Base-by-base conservation (phyloP, 1,140 invertebrate species). In the Drosophila carrolli region DNA sequence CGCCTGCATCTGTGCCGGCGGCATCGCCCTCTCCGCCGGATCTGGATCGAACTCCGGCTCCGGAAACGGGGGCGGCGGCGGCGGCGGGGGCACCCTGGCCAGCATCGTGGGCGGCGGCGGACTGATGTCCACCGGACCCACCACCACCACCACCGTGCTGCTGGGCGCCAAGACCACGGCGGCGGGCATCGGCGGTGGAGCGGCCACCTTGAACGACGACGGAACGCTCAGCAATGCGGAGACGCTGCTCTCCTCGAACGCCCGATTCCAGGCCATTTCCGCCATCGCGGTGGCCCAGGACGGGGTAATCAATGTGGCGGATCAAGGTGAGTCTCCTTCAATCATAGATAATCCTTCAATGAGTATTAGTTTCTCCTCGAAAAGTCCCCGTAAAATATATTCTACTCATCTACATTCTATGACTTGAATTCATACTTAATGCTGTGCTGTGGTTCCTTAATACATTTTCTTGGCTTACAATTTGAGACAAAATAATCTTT, bases 231-330 rank as follows among this genome's bases (percentile, higher is more conserved):
- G 95, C 53, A 96, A 95, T 90, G 95, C 96, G 1, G 96, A 97
- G 92, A 97, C 97, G 11, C 93, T 98, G 9, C 93, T 98, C 1
- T 98, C 97, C 0, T 97, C 97, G 0, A 98, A 98, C 84, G 97
- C 97, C 0, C 96, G 96, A 77, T 96, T 98, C 91, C 97, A 97
- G 72, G 96, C 97, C 0, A 97, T 98, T 91, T 98, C 97, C 6
- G 97, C 98, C 4, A 94, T 99, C 7, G 96, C 97, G 3, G 97
- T 99, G 3, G 97, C 98, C 11, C 98, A 98, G 40, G 98, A 99
- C 92, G 97, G 98, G 0, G 96, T 98, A 32, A 93, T 99, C 4
- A 97, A 99, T 93, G 96, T 99, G 29, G 97, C 98, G 14, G 98
- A 99, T 93, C 98, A 98, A 94, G 97, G 96, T 91, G 94, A 94